Evolutionary conservation across 2,113 vertebrate species (phyloP), one percentile per base, ranked within the genome.

Genomic region (Apodemus sylvaticus): DNA sequence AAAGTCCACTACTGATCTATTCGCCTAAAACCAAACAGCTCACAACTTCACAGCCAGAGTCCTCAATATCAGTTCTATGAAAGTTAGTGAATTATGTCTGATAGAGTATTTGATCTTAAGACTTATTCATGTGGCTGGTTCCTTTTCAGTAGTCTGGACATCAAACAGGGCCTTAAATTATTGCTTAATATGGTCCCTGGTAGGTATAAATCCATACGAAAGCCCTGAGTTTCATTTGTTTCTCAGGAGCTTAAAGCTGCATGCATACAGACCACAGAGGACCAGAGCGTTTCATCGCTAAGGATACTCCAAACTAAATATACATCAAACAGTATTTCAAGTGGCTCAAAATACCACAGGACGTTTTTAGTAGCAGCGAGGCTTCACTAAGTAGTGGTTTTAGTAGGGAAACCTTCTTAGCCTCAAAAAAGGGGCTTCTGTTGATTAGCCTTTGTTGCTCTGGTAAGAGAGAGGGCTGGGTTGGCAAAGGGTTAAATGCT

Each of bases 21-120:
- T 81, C 92, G 20, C 55, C 53, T 89, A 91, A 45, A 92, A 93
- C 24, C 14, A 76, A 86, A 76, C 11, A 62, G 19, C 9, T 82
- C 36, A 91, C 7, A 90, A 64, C 45, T 92, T 90, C 48, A 87
- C 9, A 66, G 53, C 55, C 45, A 22, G 70, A 53, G 31, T 19
- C 24, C 79, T 24, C 45, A 66, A 53, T 77, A 93, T 68, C 13
- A 36, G 60, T 95, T 93, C 89, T 91, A 39, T 29, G 86, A 17
- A 68, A 3, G 36, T 73, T 45, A 85, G 45, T 73, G 58, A 96
- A 71, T 88, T 92, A 83, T 22, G 20, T 22, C 58, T 93, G 42
- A 94, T 87, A 93, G 86, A 93, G 86, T 81, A 93, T 93, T 86
- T 94, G 83, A 94, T 93, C 86, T 90, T 51, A 87, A 85, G 48